These are phyloP conservation scores for Channallabes apus DNA, from an alignment of 2,797 vertebrate species.

Conservation along the genomic window DNA sequence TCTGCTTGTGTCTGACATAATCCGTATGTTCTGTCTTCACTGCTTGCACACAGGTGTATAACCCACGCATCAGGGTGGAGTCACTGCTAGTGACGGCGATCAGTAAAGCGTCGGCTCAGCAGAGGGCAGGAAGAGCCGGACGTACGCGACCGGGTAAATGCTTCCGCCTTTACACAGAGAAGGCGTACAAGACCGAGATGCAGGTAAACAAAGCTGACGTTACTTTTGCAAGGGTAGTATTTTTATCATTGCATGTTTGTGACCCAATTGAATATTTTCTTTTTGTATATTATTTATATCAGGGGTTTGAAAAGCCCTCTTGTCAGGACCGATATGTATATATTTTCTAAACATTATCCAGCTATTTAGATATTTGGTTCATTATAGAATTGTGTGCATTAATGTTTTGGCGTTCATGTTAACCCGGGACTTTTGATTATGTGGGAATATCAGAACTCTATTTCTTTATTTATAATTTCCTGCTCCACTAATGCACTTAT, in stretches of 20 bases:
- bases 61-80: constrained; percentile 94
- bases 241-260: not conserved
- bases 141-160: constrained; percentile 94
- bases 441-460: too few species aligned
- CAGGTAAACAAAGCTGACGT: constrained; percentile 76
- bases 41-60: constrained; percentile 82
- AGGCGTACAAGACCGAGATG: constrained; percentile 99
- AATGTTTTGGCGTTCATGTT: not conserved
- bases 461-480: too few species aligned
- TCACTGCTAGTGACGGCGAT: constrained; percentile 96
- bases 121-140: constrained; percentile 93
- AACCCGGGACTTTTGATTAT: too few species aligned
- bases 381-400: not conserved
- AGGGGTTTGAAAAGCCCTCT: not conserved
- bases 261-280: not conserved
- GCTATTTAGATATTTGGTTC: not conserved
- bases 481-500: too few species aligned
- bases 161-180: constrained; percentile 95
- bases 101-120: constrained; percentile 96
- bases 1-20: constrained; percentile 41
- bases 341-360: not conserved
- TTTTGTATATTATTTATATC: not conserved
- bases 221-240: not conserved
- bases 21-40: constrained; percentile 31
- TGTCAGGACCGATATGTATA: not conserved